Conservation (phyloP, 2,888 invertebrate species). For the Vannuccia rotundouncinata region DNA sequence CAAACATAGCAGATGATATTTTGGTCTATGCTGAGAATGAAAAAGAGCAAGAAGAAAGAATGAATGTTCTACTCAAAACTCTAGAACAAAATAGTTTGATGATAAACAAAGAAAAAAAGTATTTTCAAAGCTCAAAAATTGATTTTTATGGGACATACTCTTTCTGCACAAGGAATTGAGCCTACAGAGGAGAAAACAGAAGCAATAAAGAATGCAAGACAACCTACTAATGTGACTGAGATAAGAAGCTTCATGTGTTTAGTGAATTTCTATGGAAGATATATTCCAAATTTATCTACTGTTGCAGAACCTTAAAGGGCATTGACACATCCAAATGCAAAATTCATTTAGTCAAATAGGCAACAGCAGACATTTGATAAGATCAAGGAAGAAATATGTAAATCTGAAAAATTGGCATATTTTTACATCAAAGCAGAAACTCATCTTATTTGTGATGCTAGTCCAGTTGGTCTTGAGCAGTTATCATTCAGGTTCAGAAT, state of each 20-base stretch:
- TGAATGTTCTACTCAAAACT: conserved; percentile 39
- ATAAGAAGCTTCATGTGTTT: conserved; percentile 36
- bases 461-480: conserved; percentile 28
- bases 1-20: conserved; percentile 55
- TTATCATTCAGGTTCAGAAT: conserved; percentile 29
- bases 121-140: conserved; percentile 41
- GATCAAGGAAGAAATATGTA: conserved; percentile 12
- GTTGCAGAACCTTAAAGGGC: conserved; percentile 34
- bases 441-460: conserved; percentile 17
- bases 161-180: conserved; percentile 37
- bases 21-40: conserved; percentile 46
- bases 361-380: too few relatives aligned
- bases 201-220: conserved; percentile 35
- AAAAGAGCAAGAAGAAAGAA: conserved; percentile 46
- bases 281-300: conserved; percentile 36
- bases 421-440: conserved; percentile 28
- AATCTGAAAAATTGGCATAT: conserved; percentile 34
- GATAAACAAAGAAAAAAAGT: conserved; percentile 42
- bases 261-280: conserved; percentile 34
- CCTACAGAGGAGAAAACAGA: conserved; percentile 34
- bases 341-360: conserved; percentile 25
- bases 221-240: conserved; percentile 37
- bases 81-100: conserved; percentile 41
- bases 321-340: neutral
- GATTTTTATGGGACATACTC: conserved; percentile 37